These are phyloP conservation scores for Macaria liturata DNA, from an alignment of 2,888 invertebrate species.

Conservation along the genomic window DNA sequence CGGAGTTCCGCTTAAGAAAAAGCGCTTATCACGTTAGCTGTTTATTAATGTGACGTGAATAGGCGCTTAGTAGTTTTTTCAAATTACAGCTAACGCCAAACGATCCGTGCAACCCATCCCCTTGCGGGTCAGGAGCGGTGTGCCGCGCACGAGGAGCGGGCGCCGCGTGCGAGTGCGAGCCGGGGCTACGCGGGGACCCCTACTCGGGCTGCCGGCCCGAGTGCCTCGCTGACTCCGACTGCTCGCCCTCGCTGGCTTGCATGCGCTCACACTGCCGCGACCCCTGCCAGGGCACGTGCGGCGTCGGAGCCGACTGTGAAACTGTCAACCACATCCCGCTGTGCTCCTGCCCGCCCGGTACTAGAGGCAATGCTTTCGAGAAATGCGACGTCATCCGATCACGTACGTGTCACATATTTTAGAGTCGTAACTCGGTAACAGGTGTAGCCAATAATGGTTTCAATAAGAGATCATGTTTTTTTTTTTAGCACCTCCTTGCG, in stretches of 20 bases:
- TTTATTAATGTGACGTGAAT: neutral
- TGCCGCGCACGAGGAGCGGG: constrained; percentile 88
- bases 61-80: constrained; percentile 14
- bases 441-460: neutral
- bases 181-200: constrained; percentile 89
- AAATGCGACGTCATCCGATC: constrained; percentile 78
- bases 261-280: constrained; percentile 92
- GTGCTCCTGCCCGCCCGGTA: constrained; percentile 89
- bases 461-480: neutral
- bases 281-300: constrained; percentile 92
- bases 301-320: constrained; percentile 90
- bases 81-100: constrained; percentile 69
- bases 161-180: constrained; percentile 89
- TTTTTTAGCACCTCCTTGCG: constrained; percentile 83
- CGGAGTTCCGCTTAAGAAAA: constrained; percentile 38
- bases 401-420: constrained; percentile 48
- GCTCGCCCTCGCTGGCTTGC: constrained; percentile 91
- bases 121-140: constrained; percentile 92
- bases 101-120: constrained; percentile 93
- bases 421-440: neutral
- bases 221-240: constrained; percentile 94
- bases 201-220: constrained; percentile 91
- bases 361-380: constrained; percentile 86
- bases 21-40: constrained; percentile 52
- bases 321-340: constrained; percentile 88